These are phyloP conservation scores for Pseudoips prasinana DNA, from an alignment of 2,888 invertebrate genomes.

Conservation along the genomic window DNA sequence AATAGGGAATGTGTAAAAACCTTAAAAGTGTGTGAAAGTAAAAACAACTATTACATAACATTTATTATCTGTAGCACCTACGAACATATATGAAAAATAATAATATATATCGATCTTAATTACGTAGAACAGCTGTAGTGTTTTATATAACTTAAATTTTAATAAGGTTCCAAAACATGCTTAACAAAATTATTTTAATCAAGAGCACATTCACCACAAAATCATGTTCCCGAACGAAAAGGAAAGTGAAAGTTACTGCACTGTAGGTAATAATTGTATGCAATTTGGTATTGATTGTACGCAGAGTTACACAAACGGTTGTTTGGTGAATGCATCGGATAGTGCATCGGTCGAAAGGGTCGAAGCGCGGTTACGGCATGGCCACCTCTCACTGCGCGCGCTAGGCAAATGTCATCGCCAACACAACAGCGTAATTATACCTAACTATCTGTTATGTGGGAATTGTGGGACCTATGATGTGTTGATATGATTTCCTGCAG, in stretches of 20 bases:
- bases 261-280: slow-evolving; percentile 10
- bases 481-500: no score
- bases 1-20: no score
- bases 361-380: slow-evolving; percentile 37
- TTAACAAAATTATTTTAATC: no score
- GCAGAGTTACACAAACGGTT: slow-evolving; percentile 14
- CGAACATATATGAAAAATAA: no score
- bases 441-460: slow-evolving; percentile 2
- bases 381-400: slow-evolving; percentile 53
- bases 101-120: no score
- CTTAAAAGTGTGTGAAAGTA: no score
- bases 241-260: slow-evolving; percentile 18
- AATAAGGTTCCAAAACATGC: no score
- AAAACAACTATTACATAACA: no score
- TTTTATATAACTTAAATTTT: no score
- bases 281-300: slow-evolving; percentile 29
- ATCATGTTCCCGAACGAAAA: slow-evolving; percentile 1
- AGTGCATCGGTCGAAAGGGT: slow-evolving; percentile 49
- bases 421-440: slow-evolving; percentile 26
- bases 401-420: slow-evolving; percentile 63
- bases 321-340: slow-evolving; percentile 36
- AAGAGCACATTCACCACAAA: neutral
- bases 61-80: no score
- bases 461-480: no score
- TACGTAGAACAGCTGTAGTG: no score